phyloP scores from a whole-genome alignment of 2,113 vertebrate genomes.

The Chloebia gouldiae region DNA sequence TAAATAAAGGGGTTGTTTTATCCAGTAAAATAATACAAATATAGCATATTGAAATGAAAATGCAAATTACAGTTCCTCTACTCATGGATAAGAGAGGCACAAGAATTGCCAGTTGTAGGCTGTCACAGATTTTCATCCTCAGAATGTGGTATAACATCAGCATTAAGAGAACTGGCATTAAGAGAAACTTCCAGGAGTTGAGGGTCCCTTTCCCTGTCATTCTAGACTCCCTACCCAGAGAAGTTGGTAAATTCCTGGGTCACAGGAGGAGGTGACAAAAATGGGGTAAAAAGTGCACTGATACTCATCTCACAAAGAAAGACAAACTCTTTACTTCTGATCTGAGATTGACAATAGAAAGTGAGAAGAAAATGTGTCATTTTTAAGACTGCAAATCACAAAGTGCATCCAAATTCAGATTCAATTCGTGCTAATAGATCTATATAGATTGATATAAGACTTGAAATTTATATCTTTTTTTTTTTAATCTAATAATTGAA shows the following conservation, averaged over 20 bases:
- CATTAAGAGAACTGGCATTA: not conserved
- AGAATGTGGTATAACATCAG: not conserved
- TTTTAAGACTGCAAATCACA: constrained; percentile 44
- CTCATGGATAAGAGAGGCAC: not conserved
- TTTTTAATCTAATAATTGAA: constrained; percentile 25
- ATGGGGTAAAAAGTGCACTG: not conserved
- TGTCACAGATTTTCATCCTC: not conserved
- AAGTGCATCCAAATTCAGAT: constrained; percentile 35
- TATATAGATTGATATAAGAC: constrained; percentile 40
- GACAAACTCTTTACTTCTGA: not conserved
- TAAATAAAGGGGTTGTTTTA: not conserved
- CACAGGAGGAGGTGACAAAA: not conserved
- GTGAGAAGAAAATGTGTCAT: constrained; percentile 24
- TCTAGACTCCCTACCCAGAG: not conserved
- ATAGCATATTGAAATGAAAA: not conserved
- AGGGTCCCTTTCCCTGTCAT: not conserved
- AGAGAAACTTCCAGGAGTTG: not conserved
- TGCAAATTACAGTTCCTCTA: not conserved
- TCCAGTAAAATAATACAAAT: not conserved
- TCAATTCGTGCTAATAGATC: constrained; percentile 20
- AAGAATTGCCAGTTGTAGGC: not conserved
- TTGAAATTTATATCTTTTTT: not conserved
- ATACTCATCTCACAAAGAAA: not conserved
- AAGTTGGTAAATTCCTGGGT: not conserved
- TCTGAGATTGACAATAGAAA: not conserved